These are phyloP conservation scores for Lanius collurio DNA, from an alignment of 2,113 vertebrate genomes.

Conservation along the genomic window DNA sequence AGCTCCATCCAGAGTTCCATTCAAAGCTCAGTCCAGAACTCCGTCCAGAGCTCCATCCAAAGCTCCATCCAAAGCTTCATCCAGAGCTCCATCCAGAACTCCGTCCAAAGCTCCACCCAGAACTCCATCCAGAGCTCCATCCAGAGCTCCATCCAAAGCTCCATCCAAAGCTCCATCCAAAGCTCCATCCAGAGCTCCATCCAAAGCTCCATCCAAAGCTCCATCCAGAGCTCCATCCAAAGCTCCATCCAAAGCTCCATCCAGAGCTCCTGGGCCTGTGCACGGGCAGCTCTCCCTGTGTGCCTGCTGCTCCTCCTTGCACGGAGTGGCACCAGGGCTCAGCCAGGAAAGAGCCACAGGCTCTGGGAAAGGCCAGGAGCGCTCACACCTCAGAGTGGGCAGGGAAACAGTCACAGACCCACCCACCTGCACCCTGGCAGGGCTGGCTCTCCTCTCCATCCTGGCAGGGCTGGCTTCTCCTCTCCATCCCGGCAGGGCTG, in stretches of 20 bases:
- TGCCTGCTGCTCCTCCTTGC: not conserved
- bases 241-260: not conserved
- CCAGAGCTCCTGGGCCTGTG: not conserved
- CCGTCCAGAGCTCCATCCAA: too few relatives aligned
- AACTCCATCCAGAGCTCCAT: too few relatives aligned
- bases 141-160: not conserved
- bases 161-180: too few relatives aligned
- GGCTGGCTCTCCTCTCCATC: not conserved
- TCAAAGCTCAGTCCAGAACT: too few relatives aligned
- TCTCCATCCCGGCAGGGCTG: not conserved
- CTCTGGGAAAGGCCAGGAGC: not conserved
- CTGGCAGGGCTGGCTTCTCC: rapidly evolving
- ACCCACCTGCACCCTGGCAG: not conserved
- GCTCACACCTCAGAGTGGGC: not conserved
- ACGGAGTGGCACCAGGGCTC: not conserved
- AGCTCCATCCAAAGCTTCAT: too few relatives aligned
- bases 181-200: not conserved
- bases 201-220: too few relatives aligned
- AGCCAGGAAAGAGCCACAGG: not conserved
- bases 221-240: too few relatives aligned
- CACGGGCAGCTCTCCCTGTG: not conserved
- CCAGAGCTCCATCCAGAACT: too few relatives aligned
- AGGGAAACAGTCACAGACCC: rapidly evolving
- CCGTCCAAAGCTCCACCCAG: too few relatives aligned
- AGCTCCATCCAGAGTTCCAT: too few relatives aligned